A percentile compares a stretch with the other conserved stretches of the same genome.
Evolutionary conservation across 2,888 invertebrate species (phyloP).

Genomic region (Neoaliturus tenellus): DNA sequence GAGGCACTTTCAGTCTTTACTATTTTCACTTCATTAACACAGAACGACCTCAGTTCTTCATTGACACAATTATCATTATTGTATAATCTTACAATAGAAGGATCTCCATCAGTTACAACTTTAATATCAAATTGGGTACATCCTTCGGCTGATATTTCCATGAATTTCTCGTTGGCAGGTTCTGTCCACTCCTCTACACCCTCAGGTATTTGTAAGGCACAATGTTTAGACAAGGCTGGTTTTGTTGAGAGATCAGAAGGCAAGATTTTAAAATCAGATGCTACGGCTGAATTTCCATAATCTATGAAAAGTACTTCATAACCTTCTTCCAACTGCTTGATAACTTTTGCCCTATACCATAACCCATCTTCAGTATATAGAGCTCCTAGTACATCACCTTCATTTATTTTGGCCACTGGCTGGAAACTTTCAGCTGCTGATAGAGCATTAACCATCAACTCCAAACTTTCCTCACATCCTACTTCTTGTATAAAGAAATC

Average conservation of each 20-base stretch:
- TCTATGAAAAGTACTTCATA: slow-evolving; percentile 81
- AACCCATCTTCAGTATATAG: slow-evolving; percentile 80
- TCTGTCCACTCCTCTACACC: slow-evolving; percentile 73
- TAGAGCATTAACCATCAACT: slow-evolving; percentile 78
- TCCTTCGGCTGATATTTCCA: slow-evolving; percentile 72
- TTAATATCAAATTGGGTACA: slow-evolving; percentile 75
- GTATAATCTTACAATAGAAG: slow-evolving; percentile 80
- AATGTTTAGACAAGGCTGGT: slow-evolving; percentile 75
- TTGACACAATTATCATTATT: slow-evolving; percentile 78
- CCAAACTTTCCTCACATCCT: slow-evolving; percentile 76
- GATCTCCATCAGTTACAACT: slow-evolving; percentile 76
- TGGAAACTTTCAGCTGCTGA: slow-evolving; percentile 74
- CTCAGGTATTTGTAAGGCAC: slow-evolving; percentile 72
- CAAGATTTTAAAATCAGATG: slow-evolving; percentile 77
- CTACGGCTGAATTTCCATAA: slow-evolving; percentile 81
- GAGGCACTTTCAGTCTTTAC: slow-evolving; percentile 20
- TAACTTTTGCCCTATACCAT: slow-evolving; percentile 81
- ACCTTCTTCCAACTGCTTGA: slow-evolving; percentile 76
- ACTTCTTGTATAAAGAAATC: slow-evolving; percentile 87
- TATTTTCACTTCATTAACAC: slow-evolving; percentile 58
- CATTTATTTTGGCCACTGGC: slow-evolving; percentile 74
- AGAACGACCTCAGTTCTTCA: slow-evolving; percentile 73
- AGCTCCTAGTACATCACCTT: slow-evolving; percentile 80
- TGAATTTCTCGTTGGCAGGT: slow-evolving; percentile 70
- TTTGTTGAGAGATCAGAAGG: slow-evolving; percentile 77